These are phyloP conservation scores for Hypolimnas misippus DNA, from an alignment of 2,888 invertebrate genomes.

Conservation along the genomic window DNA sequence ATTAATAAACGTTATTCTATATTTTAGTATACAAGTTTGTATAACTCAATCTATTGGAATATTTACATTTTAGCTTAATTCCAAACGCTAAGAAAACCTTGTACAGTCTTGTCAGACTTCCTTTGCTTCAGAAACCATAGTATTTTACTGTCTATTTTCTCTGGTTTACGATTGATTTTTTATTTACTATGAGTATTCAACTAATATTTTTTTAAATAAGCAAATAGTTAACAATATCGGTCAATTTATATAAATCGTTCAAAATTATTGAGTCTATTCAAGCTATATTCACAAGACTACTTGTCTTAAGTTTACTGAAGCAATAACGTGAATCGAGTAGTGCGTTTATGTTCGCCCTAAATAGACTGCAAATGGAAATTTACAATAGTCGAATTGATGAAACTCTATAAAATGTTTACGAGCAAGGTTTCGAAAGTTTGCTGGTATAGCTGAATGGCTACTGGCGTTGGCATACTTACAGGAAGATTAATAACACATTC, in stretches of 20 bases:
- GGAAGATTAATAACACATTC: slow-evolving; percentile 23
- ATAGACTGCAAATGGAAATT: slow-evolving; percentile 57
- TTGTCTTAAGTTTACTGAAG: slow-evolving; percentile 2
- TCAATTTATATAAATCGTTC: background rate
- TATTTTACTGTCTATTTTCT: no score
- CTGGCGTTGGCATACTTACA: slow-evolving; percentile 25
- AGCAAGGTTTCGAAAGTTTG: slow-evolving; percentile 58
- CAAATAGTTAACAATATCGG: no score
- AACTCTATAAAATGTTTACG: slow-evolving; percentile 67
- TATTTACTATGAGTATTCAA: no score
- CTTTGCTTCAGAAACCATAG: no score
- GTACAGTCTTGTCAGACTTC: no score
- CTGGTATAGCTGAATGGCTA: slow-evolving; percentile 22
- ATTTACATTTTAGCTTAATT: no score
- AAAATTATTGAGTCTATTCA: background rate
- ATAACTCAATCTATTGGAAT: no score
- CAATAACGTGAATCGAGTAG: slow-evolving; percentile 38
- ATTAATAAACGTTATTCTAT: no score
- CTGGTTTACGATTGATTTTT: no score
- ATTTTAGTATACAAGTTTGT: no score
- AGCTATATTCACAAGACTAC: background rate
- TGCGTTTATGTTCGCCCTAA: slow-evolving; percentile 50
- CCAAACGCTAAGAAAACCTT: no score
- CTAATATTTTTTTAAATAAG: no score
- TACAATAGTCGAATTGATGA: slow-evolving; percentile 55